phyloP scores from a whole-genome alignment of 1,140 invertebrate species.

The Apis florea region DNA sequence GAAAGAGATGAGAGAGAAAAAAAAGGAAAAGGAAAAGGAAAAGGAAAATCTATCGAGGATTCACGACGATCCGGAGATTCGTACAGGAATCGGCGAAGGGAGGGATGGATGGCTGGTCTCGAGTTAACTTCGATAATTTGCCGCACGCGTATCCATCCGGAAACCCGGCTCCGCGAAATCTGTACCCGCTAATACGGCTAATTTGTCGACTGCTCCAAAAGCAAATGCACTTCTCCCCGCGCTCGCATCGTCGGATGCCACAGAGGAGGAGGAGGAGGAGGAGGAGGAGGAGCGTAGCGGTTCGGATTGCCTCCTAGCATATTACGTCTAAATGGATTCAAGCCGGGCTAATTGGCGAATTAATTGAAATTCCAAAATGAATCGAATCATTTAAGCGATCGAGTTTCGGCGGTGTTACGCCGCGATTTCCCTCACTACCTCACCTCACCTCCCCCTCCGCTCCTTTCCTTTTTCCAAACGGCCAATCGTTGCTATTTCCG shows the following conservation, averaged over 20 bases:
- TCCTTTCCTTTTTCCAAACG: slow-evolving; percentile 7
- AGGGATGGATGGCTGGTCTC: slow-evolving; percentile 37
- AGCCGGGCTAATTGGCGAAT: slow-evolving; percentile 68
- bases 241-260: slow-evolving; percentile 40
- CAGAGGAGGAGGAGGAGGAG: slow-evolving; percentile 14
- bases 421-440: neutral
- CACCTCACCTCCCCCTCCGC: too few species aligned
- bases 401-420: slow-evolving; percentile 42
- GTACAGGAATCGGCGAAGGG: slow-evolving; percentile 3
- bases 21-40: too few species aligned
- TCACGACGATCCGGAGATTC: too few species aligned
- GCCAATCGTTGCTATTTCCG: neutral
- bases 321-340: slow-evolving; percentile 71
- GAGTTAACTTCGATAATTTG: slow-evolving; percentile 63
- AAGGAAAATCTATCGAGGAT: too few species aligned
- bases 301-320: slow-evolving; percentile 55
- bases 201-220: slow-evolving; percentile 69
- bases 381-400: slow-evolving; percentile 59
- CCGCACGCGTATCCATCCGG: slow-evolving; percentile 51
- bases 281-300: slow-evolving; percentile 35
- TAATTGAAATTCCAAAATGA: slow-evolving; percentile 70
- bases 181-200: slow-evolving; percentile 65
- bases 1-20: too few species aligned
- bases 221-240: slow-evolving; percentile 60
- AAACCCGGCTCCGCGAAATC: slow-evolving; percentile 58